These are phyloP conservation scores for Ceratina japonica DNA, from an alignment of 1,140 invertebrate genomes.

Conservation along the genomic window DNA sequence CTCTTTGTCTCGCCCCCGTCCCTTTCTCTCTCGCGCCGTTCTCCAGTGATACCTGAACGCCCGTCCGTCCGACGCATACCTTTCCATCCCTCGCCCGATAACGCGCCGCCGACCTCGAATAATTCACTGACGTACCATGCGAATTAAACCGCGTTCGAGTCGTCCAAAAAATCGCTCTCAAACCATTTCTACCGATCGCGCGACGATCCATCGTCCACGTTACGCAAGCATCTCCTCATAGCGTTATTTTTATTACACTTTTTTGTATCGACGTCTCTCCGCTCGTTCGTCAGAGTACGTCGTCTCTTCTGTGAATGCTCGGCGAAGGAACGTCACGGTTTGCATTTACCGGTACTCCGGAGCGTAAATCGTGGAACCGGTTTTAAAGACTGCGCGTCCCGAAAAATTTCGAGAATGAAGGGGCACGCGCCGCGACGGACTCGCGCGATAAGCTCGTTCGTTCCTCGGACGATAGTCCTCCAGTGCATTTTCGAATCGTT, in stretches of 20 bases:
- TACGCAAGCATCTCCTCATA: too few species aligned
- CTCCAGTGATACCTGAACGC: neutral
- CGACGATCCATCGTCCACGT: too few species aligned
- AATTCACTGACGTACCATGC: slow-evolving; percentile 29
- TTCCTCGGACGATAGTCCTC: neutral
- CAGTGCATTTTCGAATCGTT: too few species aligned
- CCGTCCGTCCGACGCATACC: slow-evolving; percentile 14
- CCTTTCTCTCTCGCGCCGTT: neutral
- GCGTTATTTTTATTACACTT: too few species aligned
- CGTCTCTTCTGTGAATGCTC: slow-evolving; percentile 10
- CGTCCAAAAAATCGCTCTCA: neutral
- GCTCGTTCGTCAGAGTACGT: neutral
- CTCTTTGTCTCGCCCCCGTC: neutral
- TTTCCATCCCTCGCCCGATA: slow-evolving; percentile 35
- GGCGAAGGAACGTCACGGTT: neutral
- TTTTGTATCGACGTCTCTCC: neutral
- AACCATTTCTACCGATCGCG: too few species aligned
- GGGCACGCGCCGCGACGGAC: neutral
- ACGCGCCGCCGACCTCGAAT: slow-evolving; percentile 20
- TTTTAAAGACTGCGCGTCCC: slow-evolving; percentile 13
- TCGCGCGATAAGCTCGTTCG: neutral
- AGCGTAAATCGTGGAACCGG: slow-evolving; percentile 42
- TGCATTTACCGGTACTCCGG: slow-evolving; percentile 43
- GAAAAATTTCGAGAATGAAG: slow-evolving; percentile 7
- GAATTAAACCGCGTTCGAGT: neutral